Base-by-base conservation (phyloP, 1,140 invertebrate species). In the Ips nitidus region DNA sequence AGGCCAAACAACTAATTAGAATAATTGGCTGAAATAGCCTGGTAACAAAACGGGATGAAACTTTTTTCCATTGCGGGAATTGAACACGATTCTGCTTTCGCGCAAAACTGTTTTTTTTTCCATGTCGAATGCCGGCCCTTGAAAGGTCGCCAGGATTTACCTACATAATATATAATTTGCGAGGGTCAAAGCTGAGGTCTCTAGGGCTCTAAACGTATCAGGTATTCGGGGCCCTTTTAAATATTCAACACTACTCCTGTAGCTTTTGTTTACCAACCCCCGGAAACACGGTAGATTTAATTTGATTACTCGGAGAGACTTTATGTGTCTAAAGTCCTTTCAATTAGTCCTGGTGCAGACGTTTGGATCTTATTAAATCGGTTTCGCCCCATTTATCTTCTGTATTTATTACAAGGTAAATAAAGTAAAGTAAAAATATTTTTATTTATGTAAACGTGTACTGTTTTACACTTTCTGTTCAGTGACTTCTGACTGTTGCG, bases 101-200 rank as follows among this genome's bases (percentile, higher is more conserved):
- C 6, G 7, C 2, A 22, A 3, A 50, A 50, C 3, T 8, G 22
- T 50, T 50, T 50, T 50, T 50, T 50, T 50, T 3, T 2, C 7
- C 45, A 22, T 22, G 22, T 22, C 45, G 22, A 50, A 50, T 6
- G 22, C 45, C 45, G 3, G 45, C 45, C 43, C 43, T 50, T 50
- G 22, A 56, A 56, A 56, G 53, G 53, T 56, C 53, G 53, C 53
- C n/a, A 36, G 53, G 53, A 56, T 56, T 56, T 56, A 39, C 53
- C 7, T 56, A 56, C 22, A 36, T 56, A 56, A 56, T 56, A 56
- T 56, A 56, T 56, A 56, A 50, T 56, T 56, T 56, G 53, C 53
- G 53, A 56, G 53, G 53, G 53, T 56, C 53, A 56, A 56, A 56
- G 53, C 53, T 56, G 53, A 56, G 53, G 53, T 56, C 53, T 56